A percentile compares a stretch with the other conserved stretches of the same genome.
These are phyloP conservation scores for Drosophila paulistorum DNA, from an alignment of 1,140 invertebrate genomes.

Conservation along the genomic window DNA sequence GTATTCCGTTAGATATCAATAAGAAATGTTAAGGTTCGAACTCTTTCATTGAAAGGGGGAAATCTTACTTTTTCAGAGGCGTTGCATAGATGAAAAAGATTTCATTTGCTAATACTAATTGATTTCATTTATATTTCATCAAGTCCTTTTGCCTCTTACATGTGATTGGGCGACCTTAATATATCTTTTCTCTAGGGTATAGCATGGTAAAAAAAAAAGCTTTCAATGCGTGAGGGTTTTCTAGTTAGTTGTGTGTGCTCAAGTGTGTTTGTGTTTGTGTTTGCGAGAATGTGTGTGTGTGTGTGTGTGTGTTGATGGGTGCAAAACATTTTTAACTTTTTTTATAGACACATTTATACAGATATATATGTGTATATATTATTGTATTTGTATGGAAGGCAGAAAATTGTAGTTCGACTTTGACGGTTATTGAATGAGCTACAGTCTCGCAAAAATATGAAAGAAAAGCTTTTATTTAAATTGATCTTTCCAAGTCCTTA, in stretches of 20 bases:
- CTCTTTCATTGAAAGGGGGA: too few relatives aligned
- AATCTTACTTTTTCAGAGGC: too few relatives aligned
- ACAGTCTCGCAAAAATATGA: background rate
- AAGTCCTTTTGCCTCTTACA: too few relatives aligned
- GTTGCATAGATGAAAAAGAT: too few relatives aligned
- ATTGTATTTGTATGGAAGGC: slow-evolving; percentile 40
- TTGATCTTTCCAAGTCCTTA: too few relatives aligned
- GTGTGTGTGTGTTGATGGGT: slow-evolving; percentile 22
- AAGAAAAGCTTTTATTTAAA: background rate
- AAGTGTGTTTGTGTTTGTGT: slow-evolving; percentile 12
- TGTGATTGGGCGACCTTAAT: too few relatives aligned
- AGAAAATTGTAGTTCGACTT: slow-evolving; percentile 36
- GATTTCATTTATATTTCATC: too few relatives aligned
- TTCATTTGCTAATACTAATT: too few relatives aligned
- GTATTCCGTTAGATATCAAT: too few relatives aligned
- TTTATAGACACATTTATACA: slow-evolving; percentile 47
- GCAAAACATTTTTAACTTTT: slow-evolving; percentile 62
- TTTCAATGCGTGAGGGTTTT: slow-evolving; percentile 34
- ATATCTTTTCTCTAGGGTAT: too few relatives aligned
- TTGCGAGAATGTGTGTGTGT: slow-evolving; percentile 6
- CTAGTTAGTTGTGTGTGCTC: slow-evolving; percentile 43
- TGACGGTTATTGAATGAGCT: slow-evolving; percentile 43
- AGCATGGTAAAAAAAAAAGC: slow-evolving; percentile 17
- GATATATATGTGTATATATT: slow-evolving; percentile 2
- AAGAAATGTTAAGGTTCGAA: too few relatives aligned